phyloP scores from a whole-genome alignment of 64 coral and sea anemone species.

The Porites lutea region DNA sequence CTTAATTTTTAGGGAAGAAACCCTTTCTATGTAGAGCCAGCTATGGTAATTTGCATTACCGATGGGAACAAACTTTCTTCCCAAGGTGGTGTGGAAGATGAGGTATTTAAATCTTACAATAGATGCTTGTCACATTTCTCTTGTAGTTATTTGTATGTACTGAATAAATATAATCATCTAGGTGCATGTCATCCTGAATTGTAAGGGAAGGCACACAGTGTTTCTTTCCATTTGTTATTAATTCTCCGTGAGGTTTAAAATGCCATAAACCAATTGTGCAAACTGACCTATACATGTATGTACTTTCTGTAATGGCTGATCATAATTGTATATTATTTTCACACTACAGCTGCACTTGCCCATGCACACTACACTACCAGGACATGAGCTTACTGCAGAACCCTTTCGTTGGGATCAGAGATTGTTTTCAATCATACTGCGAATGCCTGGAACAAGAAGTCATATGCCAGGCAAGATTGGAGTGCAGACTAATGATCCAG shows the following conservation, averaged over 20 bases:
- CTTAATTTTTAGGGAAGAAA: conserved; percentile 85
- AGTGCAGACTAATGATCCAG: conserved; percentile 66
- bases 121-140: no score
- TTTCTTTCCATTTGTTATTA: no score
- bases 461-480: conserved; percentile 60
- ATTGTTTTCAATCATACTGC: conserved; percentile 91
- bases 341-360: conserved; percentile 87
- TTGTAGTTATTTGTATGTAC: no score
- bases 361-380: conserved; percentile 87
- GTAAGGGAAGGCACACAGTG: no score
- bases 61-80: conserved; percentile 80
- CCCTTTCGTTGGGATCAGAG: conserved; percentile 99
- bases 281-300: no score
- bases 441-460: conserved; percentile 84
- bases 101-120: conserved; percentile 59
- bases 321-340: background rate
- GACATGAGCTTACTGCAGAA: conserved; percentile 92
- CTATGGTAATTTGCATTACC: conserved; percentile 97
- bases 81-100: conserved; percentile 69
- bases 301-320: background rate
- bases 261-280: no score
- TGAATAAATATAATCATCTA: no score
- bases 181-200: no score
- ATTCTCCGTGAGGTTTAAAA: no score
- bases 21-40: conserved; percentile 96